phyloP scores from a whole-genome alignment of 2,888 invertebrate genomes.

The Buathra laborator region DNA sequence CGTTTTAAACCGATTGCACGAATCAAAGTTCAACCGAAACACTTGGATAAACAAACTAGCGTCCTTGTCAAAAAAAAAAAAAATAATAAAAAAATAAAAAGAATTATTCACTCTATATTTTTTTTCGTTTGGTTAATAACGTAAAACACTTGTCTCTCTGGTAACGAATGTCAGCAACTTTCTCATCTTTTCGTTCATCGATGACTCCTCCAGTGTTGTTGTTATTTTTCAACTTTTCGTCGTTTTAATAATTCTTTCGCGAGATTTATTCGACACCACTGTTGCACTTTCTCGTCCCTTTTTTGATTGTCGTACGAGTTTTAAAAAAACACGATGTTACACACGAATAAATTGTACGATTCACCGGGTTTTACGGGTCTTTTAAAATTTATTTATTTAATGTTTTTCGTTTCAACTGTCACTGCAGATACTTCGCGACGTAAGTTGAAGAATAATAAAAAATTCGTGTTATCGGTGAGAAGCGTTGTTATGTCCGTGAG shows the following conservation, averaged over 20 bases:
- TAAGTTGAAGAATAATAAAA: neutral
- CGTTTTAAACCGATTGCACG: neutral
- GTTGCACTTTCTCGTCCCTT: neutral
- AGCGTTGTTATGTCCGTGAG: neutral
- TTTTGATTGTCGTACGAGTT: neutral
- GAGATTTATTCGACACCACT: neutral
- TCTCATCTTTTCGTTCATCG: slow-evolving; percentile 1
- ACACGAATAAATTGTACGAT: neutral
- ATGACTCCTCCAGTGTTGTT: neutral
- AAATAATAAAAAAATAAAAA: neutral
- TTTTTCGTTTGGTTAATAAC: neutral
- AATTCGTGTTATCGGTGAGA: neutral
- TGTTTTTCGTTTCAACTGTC: neutral
- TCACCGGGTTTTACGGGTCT: neutral
- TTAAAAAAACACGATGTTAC: neutral
- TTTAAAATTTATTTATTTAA: too few species aligned
- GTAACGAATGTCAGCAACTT: neutral
- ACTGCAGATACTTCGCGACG: neutral
- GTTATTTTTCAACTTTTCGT: neutral
- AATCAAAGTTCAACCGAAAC: slow-evolving; percentile 1
- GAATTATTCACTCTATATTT: neutral
- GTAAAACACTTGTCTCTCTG: neutral
- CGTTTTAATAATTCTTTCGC: neutral
- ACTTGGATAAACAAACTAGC: neutral
- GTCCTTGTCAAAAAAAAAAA: neutral